These are phyloP conservation scores for Metridium senile DNA, from an alignment of 92 coral and sea anemone species.

Conservation along the genomic window DNA sequence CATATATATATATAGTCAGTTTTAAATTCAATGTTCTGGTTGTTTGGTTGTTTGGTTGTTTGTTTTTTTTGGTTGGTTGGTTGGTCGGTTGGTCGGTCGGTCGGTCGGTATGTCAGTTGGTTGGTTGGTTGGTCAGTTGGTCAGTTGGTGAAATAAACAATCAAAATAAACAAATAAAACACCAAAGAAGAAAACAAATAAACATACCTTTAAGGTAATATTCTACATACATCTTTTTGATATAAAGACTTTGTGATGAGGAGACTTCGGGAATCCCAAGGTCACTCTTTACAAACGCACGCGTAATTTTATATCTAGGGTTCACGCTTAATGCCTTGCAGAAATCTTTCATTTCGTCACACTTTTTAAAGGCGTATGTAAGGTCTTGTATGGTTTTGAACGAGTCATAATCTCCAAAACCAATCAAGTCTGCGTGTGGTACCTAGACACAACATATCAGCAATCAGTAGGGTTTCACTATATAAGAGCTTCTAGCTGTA, in stretches of 20 bases:
- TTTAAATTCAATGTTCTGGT: too few species aligned
- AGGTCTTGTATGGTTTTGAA: neutral
- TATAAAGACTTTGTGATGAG: neutral
- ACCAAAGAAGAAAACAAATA: neutral
- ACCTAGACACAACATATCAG: neutral
- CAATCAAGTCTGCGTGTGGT: neutral
- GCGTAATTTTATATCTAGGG: neutral
- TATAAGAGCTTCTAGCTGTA: too few species aligned
- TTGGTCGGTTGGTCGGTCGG: too few species aligned
- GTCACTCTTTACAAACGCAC: neutral
- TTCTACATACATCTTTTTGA: neutral
- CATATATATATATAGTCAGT: too few species aligned
- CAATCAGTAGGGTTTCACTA: too few species aligned
- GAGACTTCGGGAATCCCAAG: constrained; percentile 1
- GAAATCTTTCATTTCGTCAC: neutral
- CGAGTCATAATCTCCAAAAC: neutral
- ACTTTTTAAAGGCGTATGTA: neutral
- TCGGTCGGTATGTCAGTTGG: too few species aligned
- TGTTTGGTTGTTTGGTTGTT: too few species aligned
- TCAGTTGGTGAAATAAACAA: too few species aligned
- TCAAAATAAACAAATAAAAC: too few species aligned
- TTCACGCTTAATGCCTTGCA: neutral
- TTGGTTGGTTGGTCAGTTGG: too few species aligned
- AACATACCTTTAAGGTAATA: neutral
- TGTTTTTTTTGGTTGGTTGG: too few species aligned